Percentiles rank a stretch among this genome's conserved stretches.
Evolutionary conservation across 2,797 vertebrate genomes (phyloP).

Genomic region (Gymnoscopelus braueri): DNA sequence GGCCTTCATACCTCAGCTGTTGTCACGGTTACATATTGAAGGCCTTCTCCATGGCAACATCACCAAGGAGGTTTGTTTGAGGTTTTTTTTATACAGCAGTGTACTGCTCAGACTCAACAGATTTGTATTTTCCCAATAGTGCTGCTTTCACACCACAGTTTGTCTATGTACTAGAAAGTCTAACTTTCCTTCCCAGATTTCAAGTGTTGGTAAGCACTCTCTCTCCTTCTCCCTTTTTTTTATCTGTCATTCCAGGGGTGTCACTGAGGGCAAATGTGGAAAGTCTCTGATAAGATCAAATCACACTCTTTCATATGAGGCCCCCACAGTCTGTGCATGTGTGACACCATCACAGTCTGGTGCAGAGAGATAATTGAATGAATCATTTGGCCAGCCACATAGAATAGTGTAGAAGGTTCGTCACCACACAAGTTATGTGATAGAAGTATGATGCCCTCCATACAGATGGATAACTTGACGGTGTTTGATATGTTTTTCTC

Average conservation of each 20-base stretch:
- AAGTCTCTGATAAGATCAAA: slow-evolving; percentile 13
- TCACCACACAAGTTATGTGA: too few relatives aligned
- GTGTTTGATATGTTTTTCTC: background rate
- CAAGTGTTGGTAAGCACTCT: background rate
- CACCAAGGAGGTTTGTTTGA: slow-evolving; percentile 91
- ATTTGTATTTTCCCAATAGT: too few relatives aligned
- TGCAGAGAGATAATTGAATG: slow-evolving; percentile 24
- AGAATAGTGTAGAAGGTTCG: too few relatives aligned
- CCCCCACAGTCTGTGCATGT: too few relatives aligned
- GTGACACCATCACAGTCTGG: slow-evolving; percentile 27
- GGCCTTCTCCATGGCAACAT: slow-evolving; percentile 98
- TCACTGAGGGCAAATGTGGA: slow-evolving; percentile 13
- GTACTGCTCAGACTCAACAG: too few relatives aligned
- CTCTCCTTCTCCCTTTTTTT: background rate
- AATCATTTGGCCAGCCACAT: too few relatives aligned
- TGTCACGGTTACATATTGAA: slow-evolving; percentile 97
- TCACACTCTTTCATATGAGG: slow-evolving; percentile 10
- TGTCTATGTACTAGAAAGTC: too few relatives aligned
- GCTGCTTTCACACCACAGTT: slow-evolving; percentile 36
- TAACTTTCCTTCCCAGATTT: background rate
- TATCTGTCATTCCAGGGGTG: slow-evolving; percentile 12
- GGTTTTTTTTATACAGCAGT: background rate
- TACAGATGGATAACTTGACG: too few relatives aligned
- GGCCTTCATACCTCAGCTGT: slow-evolving; percentile 96
- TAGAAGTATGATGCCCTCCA: too few relatives aligned